These are phyloP conservation scores for Neosalanx taihuensis DNA, from an alignment of 2,797 vertebrate species.

Conservation along the genomic window DNA sequence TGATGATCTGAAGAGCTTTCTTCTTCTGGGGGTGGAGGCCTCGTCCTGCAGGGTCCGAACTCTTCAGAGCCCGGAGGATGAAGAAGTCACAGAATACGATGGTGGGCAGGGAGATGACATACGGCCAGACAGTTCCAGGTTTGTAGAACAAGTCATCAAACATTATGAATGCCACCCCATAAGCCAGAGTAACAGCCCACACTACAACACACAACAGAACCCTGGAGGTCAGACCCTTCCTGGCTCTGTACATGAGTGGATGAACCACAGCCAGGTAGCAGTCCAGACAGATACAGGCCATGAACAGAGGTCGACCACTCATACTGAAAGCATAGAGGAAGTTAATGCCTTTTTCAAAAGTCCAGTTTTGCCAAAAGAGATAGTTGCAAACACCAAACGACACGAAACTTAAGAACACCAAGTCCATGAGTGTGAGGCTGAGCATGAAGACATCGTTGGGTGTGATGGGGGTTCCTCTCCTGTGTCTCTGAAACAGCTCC, in stretches of 20 bases:
- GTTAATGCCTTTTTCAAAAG: slow-evolving; percentile 19
- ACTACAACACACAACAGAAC: slow-evolving; percentile 18
- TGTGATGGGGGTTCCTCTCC: slow-evolving; percentile 14
- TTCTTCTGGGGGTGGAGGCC: slow-evolving; percentile 13
- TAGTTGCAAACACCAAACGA: slow-evolving; percentile 29
- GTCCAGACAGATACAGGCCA: slow-evolving; percentile 56
- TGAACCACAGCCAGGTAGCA: slow-evolving; percentile 59
- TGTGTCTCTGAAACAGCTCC: slow-evolving; percentile 35
- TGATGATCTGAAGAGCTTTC: slow-evolving; percentile 16
- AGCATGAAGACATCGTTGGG: slow-evolving; percentile 53
- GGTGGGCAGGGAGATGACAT: neutral
- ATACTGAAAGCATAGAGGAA: slow-evolving; percentile 43
- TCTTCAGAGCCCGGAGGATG: neutral
- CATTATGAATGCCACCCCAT: slow-evolving; percentile 12
- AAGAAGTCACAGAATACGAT: slow-evolving; percentile 6
- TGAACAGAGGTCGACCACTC: slow-evolving; percentile 55
- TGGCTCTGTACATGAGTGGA: slow-evolving; percentile 46
- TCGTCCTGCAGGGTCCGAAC: slow-evolving; percentile 6
- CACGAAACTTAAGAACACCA: slow-evolving; percentile 38
- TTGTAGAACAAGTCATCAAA: too few species aligned
- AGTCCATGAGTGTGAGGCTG: slow-evolving; percentile 48
- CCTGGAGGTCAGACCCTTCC: slow-evolving; percentile 32
- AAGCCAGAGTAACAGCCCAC: slow-evolving; percentile 21
- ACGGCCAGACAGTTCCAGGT: neutral
- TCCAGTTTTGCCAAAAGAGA: slow-evolving; percentile 29